Conservation (phyloP, 2,888 invertebrate genomes). For the Pyrrhosoma nymphula region DNA sequence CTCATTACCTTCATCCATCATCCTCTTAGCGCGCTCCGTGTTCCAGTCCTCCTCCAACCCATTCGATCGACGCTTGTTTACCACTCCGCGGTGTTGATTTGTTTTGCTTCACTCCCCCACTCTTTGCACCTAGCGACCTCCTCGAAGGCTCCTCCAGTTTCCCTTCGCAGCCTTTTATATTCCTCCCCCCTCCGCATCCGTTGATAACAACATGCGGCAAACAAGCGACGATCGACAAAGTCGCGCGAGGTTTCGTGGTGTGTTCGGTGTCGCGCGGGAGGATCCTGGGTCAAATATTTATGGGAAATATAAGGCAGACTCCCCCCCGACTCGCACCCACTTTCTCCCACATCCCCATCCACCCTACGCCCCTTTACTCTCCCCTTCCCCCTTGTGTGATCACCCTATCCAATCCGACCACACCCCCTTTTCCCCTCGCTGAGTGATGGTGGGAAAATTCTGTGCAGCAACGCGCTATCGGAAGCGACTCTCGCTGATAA, state of each 20-base stretch:
- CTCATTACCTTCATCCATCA: neutral
- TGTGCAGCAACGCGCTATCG: neutral
- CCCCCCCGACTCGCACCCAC: neutral
- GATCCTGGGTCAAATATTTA: too few relatives aligned
- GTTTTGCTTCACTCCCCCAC: neutral
- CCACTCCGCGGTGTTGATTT: neutral
- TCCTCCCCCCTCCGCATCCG: neutral
- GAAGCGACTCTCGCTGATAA: neutral
- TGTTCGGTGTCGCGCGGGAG: neutral
- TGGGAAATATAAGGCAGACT: neutral
- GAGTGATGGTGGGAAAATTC: neutral
- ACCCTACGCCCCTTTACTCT: neutral
- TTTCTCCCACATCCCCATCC: neutral
- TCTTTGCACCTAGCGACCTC: neutral
- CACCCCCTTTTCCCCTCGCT: neutral
- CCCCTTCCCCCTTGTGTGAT: too few relatives aligned
- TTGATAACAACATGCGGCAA: neutral
- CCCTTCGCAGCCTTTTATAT: neutral
- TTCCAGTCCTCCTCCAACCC: neutral
- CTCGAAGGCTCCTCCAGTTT: neutral
- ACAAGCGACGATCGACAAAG: neutral
- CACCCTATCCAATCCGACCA: too few relatives aligned
- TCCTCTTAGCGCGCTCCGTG: neutral
- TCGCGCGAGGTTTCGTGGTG: neutral
- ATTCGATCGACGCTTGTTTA: neutral